These are phyloP conservation scores for Philonicus albiceps DNA, from an alignment of 2,888 invertebrate species.

Conservation along the genomic window DNA sequence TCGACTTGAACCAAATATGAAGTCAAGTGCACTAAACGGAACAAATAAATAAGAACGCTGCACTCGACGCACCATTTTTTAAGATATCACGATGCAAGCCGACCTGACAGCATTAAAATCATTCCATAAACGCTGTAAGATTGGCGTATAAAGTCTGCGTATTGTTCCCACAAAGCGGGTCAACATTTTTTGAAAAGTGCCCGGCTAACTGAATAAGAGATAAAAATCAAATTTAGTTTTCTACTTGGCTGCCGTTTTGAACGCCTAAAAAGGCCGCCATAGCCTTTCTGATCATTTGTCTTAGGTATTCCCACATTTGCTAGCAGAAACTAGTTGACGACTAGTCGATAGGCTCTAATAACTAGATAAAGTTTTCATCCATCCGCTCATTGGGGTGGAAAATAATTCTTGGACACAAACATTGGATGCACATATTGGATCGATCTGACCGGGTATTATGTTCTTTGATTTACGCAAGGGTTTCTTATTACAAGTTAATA, in stretches of 20 bases:
- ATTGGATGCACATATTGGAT: not conserved
- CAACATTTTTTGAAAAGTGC: not conserved
- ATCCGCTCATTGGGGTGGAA: not conserved
- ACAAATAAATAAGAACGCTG: not conserved
- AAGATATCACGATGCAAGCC: not conserved
- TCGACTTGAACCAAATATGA: constrained; percentile 30
- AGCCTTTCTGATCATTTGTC: not conserved
- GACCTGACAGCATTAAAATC: not conserved
- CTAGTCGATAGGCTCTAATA: constrained; percentile 16
- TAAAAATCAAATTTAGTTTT: not conserved
- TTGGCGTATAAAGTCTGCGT: not conserved
- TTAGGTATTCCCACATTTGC: not conserved
- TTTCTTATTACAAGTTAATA: not conserved
- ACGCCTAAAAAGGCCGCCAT: not conserved
- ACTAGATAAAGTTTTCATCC: not conserved
- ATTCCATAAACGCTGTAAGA: not conserved
- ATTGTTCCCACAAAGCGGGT: not conserved
- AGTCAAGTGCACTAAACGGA: constrained; percentile 27
- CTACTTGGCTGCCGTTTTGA: not conserved
- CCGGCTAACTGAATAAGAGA: not conserved
- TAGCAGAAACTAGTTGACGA: not conserved
- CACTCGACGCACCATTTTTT: not conserved
- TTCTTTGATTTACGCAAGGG: not conserved
- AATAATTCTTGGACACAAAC: not conserved
- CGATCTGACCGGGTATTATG: not conserved